These are phyloP conservation scores for Beroe ovata DNA, from an alignment of 37 sponge, comb jelly and placozoan species.

Conservation along the genomic window DNA sequence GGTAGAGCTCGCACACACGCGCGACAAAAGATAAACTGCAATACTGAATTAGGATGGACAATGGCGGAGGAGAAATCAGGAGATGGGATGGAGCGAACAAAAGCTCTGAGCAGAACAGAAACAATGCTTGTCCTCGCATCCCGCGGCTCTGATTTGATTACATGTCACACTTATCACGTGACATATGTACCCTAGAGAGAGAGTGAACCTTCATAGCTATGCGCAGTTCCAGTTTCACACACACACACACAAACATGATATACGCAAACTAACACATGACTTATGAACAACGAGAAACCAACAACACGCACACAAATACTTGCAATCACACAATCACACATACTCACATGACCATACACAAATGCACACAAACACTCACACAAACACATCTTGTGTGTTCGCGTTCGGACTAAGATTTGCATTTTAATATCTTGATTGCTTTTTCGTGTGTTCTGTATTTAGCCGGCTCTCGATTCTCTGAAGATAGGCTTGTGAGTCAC, in stretches of 20 bases:
- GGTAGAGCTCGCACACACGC: too few species aligned
- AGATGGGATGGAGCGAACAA: not conserved
- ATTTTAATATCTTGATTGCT: slow-evolving; percentile 67
- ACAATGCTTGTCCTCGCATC: slow-evolving; percentile 23
- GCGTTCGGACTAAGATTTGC: slow-evolving; percentile 44
- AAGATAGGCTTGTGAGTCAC: slow-evolving; percentile 53
- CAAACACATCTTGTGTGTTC: not conserved
- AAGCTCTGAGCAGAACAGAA: slow-evolving; percentile 27
- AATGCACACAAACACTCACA: too few species aligned
- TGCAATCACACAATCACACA: too few species aligned
- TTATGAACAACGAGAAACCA: too few species aligned
- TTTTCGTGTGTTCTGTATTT: slow-evolving; percentile 67
- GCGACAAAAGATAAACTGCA: too few species aligned
- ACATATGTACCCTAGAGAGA: too few species aligned
- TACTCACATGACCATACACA: too few species aligned
- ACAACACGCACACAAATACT: too few species aligned
- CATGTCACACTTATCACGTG: slow-evolving; percentile 22
- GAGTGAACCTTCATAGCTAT: too few species aligned
- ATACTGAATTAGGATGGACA: slow-evolving; percentile 49
- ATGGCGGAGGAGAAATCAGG: not conserved
- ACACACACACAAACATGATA: too few species aligned
- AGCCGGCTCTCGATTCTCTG: slow-evolving; percentile 20
- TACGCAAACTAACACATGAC: too few species aligned
- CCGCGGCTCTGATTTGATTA: slow-evolving; percentile 51
- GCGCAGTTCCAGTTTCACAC: too few species aligned